Conservation (phyloP, 2,888 invertebrate genomes). For the Siphlonurus alternatus region DNA sequence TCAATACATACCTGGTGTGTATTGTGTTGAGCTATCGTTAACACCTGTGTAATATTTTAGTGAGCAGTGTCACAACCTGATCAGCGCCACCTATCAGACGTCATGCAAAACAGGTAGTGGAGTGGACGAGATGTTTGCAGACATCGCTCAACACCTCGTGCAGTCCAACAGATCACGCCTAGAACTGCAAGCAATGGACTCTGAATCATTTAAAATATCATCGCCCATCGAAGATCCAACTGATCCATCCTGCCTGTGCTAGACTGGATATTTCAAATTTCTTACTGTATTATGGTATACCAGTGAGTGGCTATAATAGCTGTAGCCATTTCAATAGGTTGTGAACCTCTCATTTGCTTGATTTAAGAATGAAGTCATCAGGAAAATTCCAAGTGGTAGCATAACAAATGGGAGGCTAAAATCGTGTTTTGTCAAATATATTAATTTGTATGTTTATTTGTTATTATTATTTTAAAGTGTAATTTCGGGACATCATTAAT, state of each 20-base stretch:
- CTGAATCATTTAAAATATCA: slow-evolving; percentile 20
- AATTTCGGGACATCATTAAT: no score
- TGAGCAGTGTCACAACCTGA: slow-evolving; percentile 81
- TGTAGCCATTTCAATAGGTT: neutral
- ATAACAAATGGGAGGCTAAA: neutral
- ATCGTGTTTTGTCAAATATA: neutral
- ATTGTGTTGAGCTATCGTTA: no score
- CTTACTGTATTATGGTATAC: neutral
- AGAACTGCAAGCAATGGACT: slow-evolving; percentile 59
- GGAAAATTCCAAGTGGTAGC: no score
- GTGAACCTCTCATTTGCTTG: neutral
- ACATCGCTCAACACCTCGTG: slow-evolving; percentile 66
- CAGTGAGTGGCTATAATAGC: neutral
- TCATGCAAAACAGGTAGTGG: slow-evolving; percentile 79
- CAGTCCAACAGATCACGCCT: slow-evolving; percentile 66
- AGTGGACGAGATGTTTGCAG: slow-evolving; percentile 76
- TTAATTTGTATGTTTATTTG: neutral
- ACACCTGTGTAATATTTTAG: no score
- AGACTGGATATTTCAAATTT: slow-evolving; percentile 4
- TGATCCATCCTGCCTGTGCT: slow-evolving; percentile 22
- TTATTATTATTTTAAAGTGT: neutral
- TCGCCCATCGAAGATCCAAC: slow-evolving; percentile 18
- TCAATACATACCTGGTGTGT: no score
- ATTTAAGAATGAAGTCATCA: neutral
- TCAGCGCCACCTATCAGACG: slow-evolving; percentile 75